A percentile compares a stretch with the other conserved stretches of the same genome.
phyloP scores from a whole-genome alignment of 2,797 vertebrate genomes.

The Rhyacichthys aspro region DNA sequence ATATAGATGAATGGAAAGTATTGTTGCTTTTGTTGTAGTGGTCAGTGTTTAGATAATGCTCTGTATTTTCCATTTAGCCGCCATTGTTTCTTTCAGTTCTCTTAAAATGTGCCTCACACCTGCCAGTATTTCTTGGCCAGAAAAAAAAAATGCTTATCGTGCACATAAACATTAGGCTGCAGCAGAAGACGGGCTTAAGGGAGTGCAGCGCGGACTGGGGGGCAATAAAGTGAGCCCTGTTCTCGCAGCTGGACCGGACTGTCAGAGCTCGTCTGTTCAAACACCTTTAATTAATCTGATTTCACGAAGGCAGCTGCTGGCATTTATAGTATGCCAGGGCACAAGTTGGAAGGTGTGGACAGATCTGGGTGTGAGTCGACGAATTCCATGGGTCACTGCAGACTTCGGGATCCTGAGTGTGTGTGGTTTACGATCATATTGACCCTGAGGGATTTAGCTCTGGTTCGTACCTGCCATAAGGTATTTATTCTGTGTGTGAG shows the following conservation, averaged over 20 bases:
- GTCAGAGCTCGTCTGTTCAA: conserved; percentile 24
- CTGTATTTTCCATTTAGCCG: conserved; percentile 25
- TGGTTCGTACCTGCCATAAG: conserved; percentile 34
- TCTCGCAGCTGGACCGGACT: conserved; percentile 52
- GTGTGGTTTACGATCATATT: conserved; percentile 41
- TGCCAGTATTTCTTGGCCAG: too few relatives aligned
- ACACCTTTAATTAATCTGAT: conserved; percentile 71
- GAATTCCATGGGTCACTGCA: conserved; percentile 46
- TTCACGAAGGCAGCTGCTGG: conserved; percentile 70
- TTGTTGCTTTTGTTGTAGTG: too few relatives aligned
- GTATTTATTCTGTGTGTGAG: conserved; percentile 44
- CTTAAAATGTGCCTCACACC: conserved; percentile 34
- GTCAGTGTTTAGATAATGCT: conserved; percentile 2
- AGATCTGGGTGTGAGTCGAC: conserved; percentile 60
- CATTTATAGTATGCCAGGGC: conserved; percentile 44
- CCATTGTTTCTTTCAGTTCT: conserved; percentile 30
- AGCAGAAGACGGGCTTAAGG: conserved; percentile 12
- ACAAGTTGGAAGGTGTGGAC: conserved; percentile 56
- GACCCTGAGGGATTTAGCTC: conserved; percentile 40
- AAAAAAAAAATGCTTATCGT: conserved; percentile 17
- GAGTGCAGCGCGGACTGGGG: conserved; percentile 22
- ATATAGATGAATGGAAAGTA: too few relatives aligned
- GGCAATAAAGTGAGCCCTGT: conserved; percentile 36
- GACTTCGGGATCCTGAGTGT: conserved; percentile 21
- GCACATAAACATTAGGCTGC: conserved; percentile 32